Evolutionary conservation across 1,140 invertebrate species (phyloP), one percentile per base, ranked within the genome.

Genomic region (Atopsyche davidsoni): DNA sequence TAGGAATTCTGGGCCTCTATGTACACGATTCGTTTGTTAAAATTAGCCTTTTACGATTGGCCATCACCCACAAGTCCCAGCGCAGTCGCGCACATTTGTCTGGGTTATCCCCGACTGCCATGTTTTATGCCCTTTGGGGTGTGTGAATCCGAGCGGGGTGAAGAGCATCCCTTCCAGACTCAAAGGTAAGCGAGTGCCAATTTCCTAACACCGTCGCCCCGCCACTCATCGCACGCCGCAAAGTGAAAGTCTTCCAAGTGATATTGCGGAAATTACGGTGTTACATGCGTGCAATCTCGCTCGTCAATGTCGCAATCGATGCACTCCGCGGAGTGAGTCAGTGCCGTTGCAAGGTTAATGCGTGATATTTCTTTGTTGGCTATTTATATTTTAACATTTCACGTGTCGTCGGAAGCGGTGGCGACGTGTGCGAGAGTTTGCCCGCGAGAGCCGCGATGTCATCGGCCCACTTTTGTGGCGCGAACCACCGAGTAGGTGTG

Each of bases 91-190:
- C 47, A 50, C 47, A 35, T 43, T 50, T 42, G 47, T 50, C 47
- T 50, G 47, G 47, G 47, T 50, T 50, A 50, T 50, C 47, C 47
- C n/a, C 47, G 47, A 36, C 47, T 50, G 47, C 47, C 47, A 50
- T 50, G 47, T 50, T 50, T 50, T 50, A 50, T 50, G 31, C 46
- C 31, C 38, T 34, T 38, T 34, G 47, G 47, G 47, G 47, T 50
- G 47, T 50, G 47, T 50, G 38, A 48, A 42, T 42, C 13, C 31
- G 39, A 42, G 39, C 39, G 47, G 47, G 40, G 47, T 50, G 25
- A 50, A 50, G 38, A 50, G 43, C 47, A 34, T 50, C 47, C 47
- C 40, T 50, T 42, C 47, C 24, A 42, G 43, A 34, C 23, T 32
- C 40, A 42, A 42, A 14, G 47, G 47, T 50, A 38, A 50, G 47